Conservation (phyloP, 2,113 vertebrate species). For the Sula dactylatra region DNA sequence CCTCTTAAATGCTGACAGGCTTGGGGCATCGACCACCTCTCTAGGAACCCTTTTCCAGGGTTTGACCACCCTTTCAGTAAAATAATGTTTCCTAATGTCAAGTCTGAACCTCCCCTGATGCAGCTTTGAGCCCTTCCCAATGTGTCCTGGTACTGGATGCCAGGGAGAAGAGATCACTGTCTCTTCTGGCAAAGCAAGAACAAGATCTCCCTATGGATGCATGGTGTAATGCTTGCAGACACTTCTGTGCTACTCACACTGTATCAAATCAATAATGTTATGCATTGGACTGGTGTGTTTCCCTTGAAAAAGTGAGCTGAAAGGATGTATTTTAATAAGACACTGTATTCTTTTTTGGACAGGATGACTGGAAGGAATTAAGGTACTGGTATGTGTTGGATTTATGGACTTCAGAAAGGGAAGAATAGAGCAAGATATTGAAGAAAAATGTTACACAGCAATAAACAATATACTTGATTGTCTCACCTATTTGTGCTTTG, state of each 20-base stretch:
- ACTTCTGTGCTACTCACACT: not conserved
- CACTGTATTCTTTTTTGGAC: not conserved
- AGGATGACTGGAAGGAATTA: not conserved
- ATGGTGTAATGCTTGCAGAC: not conserved
- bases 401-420: not conserved
- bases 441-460: not conserved
- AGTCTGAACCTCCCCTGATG: too few species aligned
- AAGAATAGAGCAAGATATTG: not conserved
- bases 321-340: not conserved
- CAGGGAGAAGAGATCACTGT: too few species aligned
- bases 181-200: not conserved
- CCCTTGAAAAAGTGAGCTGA: not conserved
- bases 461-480: not conserved
- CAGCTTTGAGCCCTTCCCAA: too few species aligned
- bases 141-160: too few species aligned
- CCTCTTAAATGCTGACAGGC: too few species aligned
- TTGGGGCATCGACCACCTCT: too few species aligned
- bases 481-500: not conserved
- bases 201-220: not conserved
- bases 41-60: too few species aligned
- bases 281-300: not conserved
- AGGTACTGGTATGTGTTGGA: not conserved
- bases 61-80: too few species aligned
- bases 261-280: not conserved
- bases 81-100: too few species aligned